phyloP scores from a whole-genome alignment of 1,140 invertebrate genomes.

The Sitobion miscanthi region DNA sequence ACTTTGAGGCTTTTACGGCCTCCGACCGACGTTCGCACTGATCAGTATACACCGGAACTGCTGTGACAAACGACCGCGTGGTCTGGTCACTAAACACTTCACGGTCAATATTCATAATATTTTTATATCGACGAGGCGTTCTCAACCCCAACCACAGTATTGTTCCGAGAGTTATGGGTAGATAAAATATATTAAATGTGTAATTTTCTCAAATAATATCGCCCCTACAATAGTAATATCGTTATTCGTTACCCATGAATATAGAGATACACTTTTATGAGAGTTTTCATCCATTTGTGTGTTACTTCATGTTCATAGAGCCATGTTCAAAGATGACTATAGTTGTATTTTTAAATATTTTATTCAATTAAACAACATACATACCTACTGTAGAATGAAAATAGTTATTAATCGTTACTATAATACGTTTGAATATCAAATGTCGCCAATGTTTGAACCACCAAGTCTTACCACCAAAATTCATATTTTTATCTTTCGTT shows the following conservation, averaged over 20 bases:
- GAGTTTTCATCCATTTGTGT: neutral
- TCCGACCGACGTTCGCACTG: neutral
- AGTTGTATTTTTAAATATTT: neutral
- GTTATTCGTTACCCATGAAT: neutral
- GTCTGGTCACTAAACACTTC: conserved; percentile 8
- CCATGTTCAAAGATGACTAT: neutral
- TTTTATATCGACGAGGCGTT: neutral
- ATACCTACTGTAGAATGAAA: neutral
- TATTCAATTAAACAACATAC: neutral
- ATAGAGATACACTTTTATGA: neutral
- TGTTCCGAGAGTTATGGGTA: neutral
- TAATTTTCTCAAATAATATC: neutral
- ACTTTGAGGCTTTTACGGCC: neutral
- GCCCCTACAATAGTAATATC: neutral
- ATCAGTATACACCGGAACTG: conserved; percentile 3
- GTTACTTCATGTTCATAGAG: neutral
- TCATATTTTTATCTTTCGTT: too few relatives aligned
- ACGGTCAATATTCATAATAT: neutral
- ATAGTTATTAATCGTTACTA: neutral
- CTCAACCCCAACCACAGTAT: neutral
- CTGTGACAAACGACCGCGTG: conserved; percentile 17
- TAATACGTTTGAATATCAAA: neutral
- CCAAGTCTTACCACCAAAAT: too few relatives aligned
- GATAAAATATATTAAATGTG: neutral
- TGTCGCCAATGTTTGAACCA: too few relatives aligned